Conservation (phyloP, 2,797 vertebrate species). For the Syndactyla subalaris region DNA sequence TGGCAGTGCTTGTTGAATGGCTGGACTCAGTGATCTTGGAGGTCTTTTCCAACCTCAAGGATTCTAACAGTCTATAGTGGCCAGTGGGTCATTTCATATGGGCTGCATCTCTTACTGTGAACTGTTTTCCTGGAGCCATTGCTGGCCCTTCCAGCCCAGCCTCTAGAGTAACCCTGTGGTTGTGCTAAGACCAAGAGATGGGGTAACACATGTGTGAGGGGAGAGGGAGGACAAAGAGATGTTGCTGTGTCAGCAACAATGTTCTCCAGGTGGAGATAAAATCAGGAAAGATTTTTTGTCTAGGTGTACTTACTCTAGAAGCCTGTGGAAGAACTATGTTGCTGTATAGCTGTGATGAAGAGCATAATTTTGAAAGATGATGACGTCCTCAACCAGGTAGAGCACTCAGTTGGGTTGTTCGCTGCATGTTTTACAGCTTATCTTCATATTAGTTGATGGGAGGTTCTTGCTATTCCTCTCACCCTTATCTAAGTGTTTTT, state of each 20-base stretch:
- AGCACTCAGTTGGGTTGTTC: not conserved
- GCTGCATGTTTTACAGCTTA: not conserved
- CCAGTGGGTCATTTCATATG: not conserved
- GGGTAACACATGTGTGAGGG: not conserved
- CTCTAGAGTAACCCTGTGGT: not conserved
- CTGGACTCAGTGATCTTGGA: not conserved
- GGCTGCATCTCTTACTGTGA: not conserved
- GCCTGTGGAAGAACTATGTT: rapidly evolving
- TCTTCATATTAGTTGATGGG: not conserved
- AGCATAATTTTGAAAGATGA: not conserved
- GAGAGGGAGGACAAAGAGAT: not conserved
- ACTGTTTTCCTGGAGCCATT: not conserved
- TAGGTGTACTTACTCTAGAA: not conserved
- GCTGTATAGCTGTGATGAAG: not conserved
- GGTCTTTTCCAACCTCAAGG: not conserved
- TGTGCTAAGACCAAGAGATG: not conserved
- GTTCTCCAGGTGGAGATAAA: not conserved
- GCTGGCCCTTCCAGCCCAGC: not conserved
- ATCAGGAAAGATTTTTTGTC: not conserved
- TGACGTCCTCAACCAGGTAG: not conserved
- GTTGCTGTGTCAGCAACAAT: not conserved
- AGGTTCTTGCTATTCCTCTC: not conserved
- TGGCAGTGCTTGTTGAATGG: not conserved
- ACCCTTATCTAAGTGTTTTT: not conserved
- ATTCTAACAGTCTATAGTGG: not conserved